Percentiles rank a stretch among this genome's conserved stretches.
These are phyloP conservation scores for Protonibea diacanthus DNA, from an alignment of 2,797 vertebrate genomes.

Conservation along the genomic window DNA sequence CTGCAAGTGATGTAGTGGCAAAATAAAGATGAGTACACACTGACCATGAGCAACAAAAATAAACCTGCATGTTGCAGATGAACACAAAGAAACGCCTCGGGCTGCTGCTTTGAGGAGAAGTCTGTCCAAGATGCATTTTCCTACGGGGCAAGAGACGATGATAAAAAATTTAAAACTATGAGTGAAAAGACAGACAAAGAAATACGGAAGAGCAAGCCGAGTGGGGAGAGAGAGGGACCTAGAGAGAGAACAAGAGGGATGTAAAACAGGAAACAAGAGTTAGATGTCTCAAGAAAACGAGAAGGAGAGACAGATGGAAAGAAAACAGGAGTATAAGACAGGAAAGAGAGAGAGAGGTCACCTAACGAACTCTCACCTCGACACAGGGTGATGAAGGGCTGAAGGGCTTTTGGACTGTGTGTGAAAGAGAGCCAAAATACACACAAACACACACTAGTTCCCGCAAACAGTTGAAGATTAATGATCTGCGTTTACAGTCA, in stretches of 20 bases:
- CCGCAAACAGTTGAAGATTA: conserved; percentile 52
- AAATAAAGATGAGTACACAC: neutral
- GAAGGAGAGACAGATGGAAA: conserved; percentile 20
- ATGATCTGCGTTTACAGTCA: conserved; percentile 48
- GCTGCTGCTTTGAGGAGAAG: neutral
- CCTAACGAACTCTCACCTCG: neutral
- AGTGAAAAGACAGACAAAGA: conserved; percentile 16
- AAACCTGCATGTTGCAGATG: conserved; percentile 3
- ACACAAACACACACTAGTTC: conserved; percentile 5
- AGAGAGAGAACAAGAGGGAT: neutral
- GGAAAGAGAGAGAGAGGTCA: conserved; percentile 7
- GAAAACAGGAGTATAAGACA: neutral
- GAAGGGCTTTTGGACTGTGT: neutral
- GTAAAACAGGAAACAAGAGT: neutral
- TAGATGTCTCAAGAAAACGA: neutral
- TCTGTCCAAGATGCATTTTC: conserved; percentile 17
- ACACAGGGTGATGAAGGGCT: too few species aligned
- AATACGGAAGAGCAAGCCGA: conserved; percentile 26
- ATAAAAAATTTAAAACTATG: conserved; percentile 50
- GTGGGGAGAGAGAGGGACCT: neutral
- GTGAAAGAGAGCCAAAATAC: neutral
- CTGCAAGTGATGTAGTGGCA: neutral
- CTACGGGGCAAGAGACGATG: conserved; percentile 1
- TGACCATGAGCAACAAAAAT: conserved; percentile 8
- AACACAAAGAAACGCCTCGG: conserved; percentile 10